Evolutionary conservation across 2,888 invertebrate species (phyloP), one percentile per base, ranked within the genome.

Genomic region (Phyto melanocephala): DNA sequence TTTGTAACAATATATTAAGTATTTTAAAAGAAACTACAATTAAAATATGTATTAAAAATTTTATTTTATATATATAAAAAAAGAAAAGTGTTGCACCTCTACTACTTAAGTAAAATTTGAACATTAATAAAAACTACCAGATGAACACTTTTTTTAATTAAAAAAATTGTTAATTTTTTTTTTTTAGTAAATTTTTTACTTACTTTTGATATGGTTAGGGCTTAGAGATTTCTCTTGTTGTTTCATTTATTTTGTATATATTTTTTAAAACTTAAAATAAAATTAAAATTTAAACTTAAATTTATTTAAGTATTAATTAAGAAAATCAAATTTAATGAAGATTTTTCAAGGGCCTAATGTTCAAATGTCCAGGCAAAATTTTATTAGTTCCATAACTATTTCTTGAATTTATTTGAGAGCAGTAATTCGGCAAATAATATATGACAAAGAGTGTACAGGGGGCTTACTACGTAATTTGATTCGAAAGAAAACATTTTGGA

Each of bases 191-290:
- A 62, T 77, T 77, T 81, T 62, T 81, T 62, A 78, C 56, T 56
- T n/a, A 6, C 28, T 15, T 40, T 68, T 65, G 81, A 81, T 78
- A 81, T 81, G 81, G 47, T 71, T 81, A 65, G 22, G 42, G 15
- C 54, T 60, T 35, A 42, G 15, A 33, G 20, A 13, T n/a, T 56
- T 54, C 17, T 24, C 4, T 45, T 37, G 54, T 56, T 47, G 4
- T n/a, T 40, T 37, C 28, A n/a, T 67, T 40, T 52, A 28, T 65
- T 54, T 28, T 68, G 7, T 67, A 37, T 37, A 40, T 42, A 40
- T 20, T 40, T 42, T 52, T 20, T 52, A 28, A 28, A 60, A 60
- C 17, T 68, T 76, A 58, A 8, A 37, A 40, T 11, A 13, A 22
- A 20, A 24, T 75, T 47, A 42, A 17, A 58, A 60, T 60, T 60